These are phyloP conservation scores for Garra rufa DNA, from an alignment of 2,113 vertebrate genomes.

Conservation along the genomic window DNA sequence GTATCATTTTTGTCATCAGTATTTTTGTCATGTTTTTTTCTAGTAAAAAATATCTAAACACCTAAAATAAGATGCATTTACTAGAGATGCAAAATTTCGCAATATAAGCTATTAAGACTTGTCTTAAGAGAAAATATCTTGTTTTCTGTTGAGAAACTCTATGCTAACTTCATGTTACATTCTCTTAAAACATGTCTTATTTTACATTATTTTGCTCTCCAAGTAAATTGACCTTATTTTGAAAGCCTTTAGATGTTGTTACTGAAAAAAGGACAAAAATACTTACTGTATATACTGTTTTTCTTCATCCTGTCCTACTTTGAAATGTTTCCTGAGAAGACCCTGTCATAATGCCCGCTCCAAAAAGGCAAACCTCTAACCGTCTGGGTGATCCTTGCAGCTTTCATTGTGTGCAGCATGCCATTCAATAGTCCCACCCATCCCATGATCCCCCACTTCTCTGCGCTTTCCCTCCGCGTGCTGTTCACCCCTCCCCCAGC, in stretches of 20 bases:
- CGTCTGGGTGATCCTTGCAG: slow-evolving; percentile 24
- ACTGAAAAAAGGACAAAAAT: background rate
- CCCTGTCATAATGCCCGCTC: background rate
- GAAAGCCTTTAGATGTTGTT: background rate
- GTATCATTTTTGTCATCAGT: slow-evolving; percentile 13
- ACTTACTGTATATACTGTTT: background rate
- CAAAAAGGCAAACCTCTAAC: slow-evolving; percentile 23
- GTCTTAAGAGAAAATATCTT: background rate
- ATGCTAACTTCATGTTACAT: background rate
- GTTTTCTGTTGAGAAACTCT: background rate
- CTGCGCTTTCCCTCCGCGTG: background rate
- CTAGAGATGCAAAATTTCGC: background rate
- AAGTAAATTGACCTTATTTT: background rate
- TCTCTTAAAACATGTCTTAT: background rate
- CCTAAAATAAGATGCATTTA: background rate
- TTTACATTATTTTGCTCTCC: background rate
- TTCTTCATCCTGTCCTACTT: background rate
- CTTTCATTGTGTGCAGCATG: slow-evolving; percentile 31
- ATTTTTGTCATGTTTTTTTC: background rate
- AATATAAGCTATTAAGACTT: background rate
- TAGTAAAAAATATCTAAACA: background rate
- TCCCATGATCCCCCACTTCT: background rate
- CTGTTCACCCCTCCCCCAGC: slow-evolving; percentile 44
- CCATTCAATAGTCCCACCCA: slow-evolving; percentile 20
- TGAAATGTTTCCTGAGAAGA: background rate